Evolutionary conservation across 2,888 invertebrate species (phyloP).

Genomic region (Phytoseiulus persimilis): DNA sequence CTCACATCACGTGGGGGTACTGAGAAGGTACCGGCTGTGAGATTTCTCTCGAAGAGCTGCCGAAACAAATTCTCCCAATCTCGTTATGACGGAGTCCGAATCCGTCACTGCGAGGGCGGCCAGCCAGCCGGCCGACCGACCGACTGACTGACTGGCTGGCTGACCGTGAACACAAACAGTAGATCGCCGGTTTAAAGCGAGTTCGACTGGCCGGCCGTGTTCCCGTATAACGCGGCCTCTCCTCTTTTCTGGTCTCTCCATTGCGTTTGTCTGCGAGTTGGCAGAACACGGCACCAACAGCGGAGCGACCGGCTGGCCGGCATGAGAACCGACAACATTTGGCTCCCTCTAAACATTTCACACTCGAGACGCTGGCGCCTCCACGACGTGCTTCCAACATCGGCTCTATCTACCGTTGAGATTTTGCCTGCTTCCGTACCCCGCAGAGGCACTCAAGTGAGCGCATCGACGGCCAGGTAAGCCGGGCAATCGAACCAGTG

Average conservation of each 20-base stretch:
- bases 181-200: not conserved
- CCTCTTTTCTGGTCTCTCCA: not conserved
- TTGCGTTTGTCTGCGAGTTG: not conserved
- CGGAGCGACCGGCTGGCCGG: not conserved
- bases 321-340: not conserved
- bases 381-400: not conserved
- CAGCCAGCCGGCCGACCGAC: too few relatives aligned
- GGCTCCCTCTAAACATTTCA: not conserved
- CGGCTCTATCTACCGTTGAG: not conserved
- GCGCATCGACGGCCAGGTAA: not conserved
- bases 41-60: too few relatives aligned
- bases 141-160: not conserved
- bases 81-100: too few relatives aligned
- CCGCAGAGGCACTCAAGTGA: not conserved
- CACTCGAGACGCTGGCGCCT: not conserved
- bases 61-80: too few relatives aligned
- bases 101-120: too few relatives aligned
- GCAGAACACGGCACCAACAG: not conserved
- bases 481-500: not conserved
- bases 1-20: too few relatives aligned
- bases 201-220: not conserved
- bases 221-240: not conserved
- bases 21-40: too few relatives aligned
- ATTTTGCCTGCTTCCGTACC: not conserved
- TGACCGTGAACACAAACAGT: not conserved